These are phyloP conservation scores for Parotia lawesii DNA, from an alignment of 2,113 vertebrate genomes.

Conservation along the genomic window DNA sequence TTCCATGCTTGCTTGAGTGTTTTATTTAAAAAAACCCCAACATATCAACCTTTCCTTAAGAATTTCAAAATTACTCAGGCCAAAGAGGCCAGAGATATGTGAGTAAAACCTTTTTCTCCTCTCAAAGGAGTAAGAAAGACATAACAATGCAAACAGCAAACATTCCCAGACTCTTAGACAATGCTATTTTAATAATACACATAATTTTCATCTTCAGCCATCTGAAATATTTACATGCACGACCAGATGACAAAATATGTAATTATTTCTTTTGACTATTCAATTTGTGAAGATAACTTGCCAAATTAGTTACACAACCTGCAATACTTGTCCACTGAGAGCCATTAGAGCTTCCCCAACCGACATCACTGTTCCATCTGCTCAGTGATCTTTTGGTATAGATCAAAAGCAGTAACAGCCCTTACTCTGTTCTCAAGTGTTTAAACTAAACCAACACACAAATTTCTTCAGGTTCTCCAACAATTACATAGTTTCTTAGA, in stretches of 20 bases:
- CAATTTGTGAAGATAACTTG: not conserved
- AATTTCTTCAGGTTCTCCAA: not conserved
- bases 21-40: fast-evolving
- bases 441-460: not conserved
- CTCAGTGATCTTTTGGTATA: not conserved
- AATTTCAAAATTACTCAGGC: not conserved
- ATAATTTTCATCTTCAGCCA: not conserved
- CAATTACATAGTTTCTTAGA: not conserved
- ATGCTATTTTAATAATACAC: not conserved
- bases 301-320: not conserved
- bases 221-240: not conserved
- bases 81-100: not conserved
- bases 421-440: not conserved
- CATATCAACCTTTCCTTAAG: not conserved
- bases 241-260: not conserved
- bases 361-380: not conserved
- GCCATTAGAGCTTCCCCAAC: not conserved
- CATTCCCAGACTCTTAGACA: not conserved
- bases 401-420: not conserved
- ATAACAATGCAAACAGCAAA: not conserved
- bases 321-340: not conserved
- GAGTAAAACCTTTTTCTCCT: not conserved
- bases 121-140: not conserved
- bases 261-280: slow-evolving; percentile 21
- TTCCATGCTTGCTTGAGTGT: not conserved